Percentiles rank a stretch among this genome's conserved stretches.
phyloP scores from a whole-genome alignment of 2,797 vertebrate genomes.

The Sciaenops ocellatus region DNA sequence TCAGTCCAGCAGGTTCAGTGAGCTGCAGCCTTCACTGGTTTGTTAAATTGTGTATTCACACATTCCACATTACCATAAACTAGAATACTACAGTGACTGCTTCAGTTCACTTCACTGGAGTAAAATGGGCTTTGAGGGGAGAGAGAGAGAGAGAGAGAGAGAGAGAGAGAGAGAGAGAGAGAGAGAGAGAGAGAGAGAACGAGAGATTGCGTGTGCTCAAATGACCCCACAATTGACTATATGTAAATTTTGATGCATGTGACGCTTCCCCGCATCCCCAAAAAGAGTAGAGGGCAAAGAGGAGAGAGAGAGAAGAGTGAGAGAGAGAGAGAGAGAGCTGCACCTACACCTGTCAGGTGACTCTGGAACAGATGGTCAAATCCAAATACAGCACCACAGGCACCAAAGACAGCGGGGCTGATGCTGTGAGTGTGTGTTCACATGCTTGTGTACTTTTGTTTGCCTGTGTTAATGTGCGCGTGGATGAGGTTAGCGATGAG shows the following conservation, averaged over 20 bases:
- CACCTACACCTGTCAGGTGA: constrained; percentile 81
- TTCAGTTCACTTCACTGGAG: constrained; percentile 39
- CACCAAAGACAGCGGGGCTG: constrained; percentile 49
- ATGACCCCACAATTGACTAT: constrained; percentile 14
- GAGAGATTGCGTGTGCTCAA: not conserved
- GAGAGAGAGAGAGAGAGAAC: not conserved
- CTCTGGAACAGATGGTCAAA: constrained; percentile 76
- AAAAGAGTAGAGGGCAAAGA: constrained; percentile 60
- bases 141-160: too few species aligned
- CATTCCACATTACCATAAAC: constrained; percentile 22
- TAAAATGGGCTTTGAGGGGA: constrained; percentile 10
- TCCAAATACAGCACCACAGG: constrained; percentile 74
- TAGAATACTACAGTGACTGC: constrained; percentile 24
- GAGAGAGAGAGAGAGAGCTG: constrained; percentile 29
- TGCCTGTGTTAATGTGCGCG: constrained; percentile 32
- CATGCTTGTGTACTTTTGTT: constrained; percentile 29
- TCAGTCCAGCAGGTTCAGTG: not conserved
- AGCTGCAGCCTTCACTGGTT: constrained; percentile 38
- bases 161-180: not conserved
- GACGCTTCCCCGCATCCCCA: constrained; percentile 16
- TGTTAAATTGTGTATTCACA: constrained; percentile 54
- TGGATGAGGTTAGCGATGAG: constrained; percentile 57
- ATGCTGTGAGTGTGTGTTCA: constrained; percentile 46
- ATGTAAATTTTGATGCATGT: constrained; percentile 39
- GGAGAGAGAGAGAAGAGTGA: constrained; percentile 20